Conservation (phyloP, 2,113 vertebrate species). For the Pristiophorus japonicus region DNA sequence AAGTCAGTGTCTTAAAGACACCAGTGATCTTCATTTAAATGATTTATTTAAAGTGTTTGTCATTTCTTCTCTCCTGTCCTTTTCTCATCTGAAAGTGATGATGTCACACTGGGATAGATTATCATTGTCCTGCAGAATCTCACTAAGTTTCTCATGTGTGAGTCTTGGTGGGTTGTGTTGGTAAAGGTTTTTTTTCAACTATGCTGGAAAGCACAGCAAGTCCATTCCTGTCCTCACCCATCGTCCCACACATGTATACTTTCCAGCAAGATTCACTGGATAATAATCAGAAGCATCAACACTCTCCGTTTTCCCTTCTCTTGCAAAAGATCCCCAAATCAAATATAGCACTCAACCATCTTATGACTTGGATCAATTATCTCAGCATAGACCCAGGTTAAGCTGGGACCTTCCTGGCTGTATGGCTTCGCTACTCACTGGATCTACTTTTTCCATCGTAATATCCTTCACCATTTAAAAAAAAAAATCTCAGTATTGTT, state of each 20-base stretch:
- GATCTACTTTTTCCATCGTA: neutral
- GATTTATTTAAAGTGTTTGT: neutral
- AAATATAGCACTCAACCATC: neutral
- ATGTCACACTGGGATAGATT: neutral
- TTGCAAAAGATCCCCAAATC: neutral
- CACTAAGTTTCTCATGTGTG: neutral
- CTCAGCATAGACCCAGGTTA: neutral
- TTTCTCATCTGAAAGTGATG: neutral
- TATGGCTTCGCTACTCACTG: neutral
- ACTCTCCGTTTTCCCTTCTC: neutral
- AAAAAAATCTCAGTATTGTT: neutral
- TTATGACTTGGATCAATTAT: neutral
- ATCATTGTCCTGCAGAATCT: neutral
- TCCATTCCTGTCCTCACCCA: neutral
- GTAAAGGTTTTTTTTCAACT: neutral
- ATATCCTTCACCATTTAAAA: neutral
- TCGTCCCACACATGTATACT: neutral
- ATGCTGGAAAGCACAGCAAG: neutral
- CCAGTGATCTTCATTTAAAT: neutral
- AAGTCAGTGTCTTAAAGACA: neutral
- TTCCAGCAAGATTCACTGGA: neutral
- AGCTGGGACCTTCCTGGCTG: neutral
- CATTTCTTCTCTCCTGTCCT: neutral
- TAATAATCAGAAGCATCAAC: neutral
- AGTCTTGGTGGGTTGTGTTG: neutral